Evolutionary conservation across 2,888 invertebrate genomes (phyloP), one percentile per base, ranked within the genome.

Genomic region (Polyommatus iphigenia): DNA sequence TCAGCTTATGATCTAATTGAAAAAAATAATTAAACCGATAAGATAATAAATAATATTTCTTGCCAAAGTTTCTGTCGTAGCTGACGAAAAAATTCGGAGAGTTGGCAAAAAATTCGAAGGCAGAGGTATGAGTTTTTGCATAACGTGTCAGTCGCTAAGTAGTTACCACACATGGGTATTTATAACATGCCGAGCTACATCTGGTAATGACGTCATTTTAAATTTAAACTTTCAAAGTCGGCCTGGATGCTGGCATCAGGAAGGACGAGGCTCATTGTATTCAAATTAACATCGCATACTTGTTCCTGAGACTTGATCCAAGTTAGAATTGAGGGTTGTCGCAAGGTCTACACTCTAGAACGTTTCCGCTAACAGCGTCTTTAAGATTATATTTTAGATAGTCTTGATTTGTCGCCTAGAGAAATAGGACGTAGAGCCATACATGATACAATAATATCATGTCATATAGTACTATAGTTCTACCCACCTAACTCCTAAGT

Each of bases 151-250:
- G 67, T 67, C 29, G 67, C 67, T 67, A 67, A 67, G 29, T 67
- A 67, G 29, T 75, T 75, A 54, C 54, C 75, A 75, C 75, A 75
- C 75, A 75, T 75, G 75, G 75, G 54, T 75, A 29, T 75, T 46
- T 73, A 46, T 24, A 46, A 73, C 73, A 46, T 15, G 73, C 46
- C 15, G 4, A 24, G 24, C 46, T 1, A 75, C 75, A 75, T 75
- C 75, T 75, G 75, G 50, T 46, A 20, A 46, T 75, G 75, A 75
- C 32, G 75, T 75, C 75, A 54, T 18, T 46, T 50, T 50, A 29
- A 29, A 54, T 75, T 41, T 72, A 20, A n/a, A 41, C 18, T 18
- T 54, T 5, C 18, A 41, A 36, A 10, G n/a, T 41, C 20, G n/a
- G 4, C 36, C 24, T 41, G 72, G 41, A 72, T 41, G 41, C 41